Conservation (phyloP, 2,888 invertebrate species). For the Lochmaea crataegi region DNA sequence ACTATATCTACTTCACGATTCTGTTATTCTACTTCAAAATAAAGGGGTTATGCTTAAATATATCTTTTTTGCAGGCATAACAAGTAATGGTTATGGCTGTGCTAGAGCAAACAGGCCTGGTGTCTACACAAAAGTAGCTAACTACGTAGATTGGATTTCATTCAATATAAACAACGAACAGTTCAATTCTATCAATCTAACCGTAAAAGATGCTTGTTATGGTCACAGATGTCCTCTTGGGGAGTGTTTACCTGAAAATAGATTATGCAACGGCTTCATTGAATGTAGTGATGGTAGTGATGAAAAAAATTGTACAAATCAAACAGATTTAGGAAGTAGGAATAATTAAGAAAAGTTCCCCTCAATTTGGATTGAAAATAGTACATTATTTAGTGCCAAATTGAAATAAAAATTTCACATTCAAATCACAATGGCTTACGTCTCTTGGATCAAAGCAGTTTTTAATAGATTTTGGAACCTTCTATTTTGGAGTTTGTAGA, state of each 20-base stretch:
- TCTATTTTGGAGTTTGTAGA: too few relatives aligned
- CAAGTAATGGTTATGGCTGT: conserved; percentile 85
- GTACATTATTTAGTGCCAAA: not conserved
- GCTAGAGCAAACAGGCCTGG: conserved; percentile 83
- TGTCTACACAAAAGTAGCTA: conserved; percentile 83
- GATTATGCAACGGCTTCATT: conserved; percentile 81
- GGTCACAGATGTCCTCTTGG: conserved; percentile 82
- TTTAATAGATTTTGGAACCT: too few relatives aligned
- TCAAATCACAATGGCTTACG: not conserved
- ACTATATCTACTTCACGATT: not conserved
- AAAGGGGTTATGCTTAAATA: not conserved
- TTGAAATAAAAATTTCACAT: not conserved
- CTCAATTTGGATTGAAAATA: not conserved
- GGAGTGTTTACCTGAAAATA: conserved; percentile 77
- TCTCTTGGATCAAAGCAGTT: too few relatives aligned
- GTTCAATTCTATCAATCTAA: conserved; percentile 39
- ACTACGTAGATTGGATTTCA: conserved; percentile 80
- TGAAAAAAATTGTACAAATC: conserved; percentile 71
- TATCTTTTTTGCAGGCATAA: conserved; percentile 69
- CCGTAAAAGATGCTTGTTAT: conserved; percentile 65
- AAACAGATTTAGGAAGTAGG: conserved; percentile 12
- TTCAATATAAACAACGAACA: conserved; percentile 64
- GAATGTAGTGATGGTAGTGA: conserved; percentile 84
- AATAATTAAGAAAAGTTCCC: not conserved
- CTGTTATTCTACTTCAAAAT: not conserved